Percentiles rank a stretch among this genome's conserved stretches.
Evolutionary conservation across 2,888 invertebrate species (phyloP).

Genomic region (Protonemura montana): DNA sequence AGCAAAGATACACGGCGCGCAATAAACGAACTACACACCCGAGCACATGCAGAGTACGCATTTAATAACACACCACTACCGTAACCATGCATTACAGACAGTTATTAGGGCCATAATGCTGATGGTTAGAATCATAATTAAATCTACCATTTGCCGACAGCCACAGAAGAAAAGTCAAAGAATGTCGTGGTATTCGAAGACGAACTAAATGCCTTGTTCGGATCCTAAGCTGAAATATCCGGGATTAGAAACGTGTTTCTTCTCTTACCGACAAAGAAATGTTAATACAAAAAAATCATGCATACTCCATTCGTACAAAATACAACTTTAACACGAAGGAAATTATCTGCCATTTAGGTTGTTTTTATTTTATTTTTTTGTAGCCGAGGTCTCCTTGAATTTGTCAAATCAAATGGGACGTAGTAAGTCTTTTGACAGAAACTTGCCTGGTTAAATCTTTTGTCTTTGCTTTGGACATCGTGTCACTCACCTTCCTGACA

Average conservation of each 20-base stretch:
- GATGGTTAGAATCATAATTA: slow-evolving; percentile 24
- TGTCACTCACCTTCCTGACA: too few species aligned
- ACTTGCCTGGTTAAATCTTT: too few species aligned
- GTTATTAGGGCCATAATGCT: slow-evolving; percentile 13
- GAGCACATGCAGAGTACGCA: neutral
- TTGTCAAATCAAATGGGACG: slow-evolving; percentile 40
- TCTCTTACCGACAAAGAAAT: slow-evolving; percentile 5
- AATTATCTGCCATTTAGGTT: neutral
- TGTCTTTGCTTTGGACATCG: too few species aligned
- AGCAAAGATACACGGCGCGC: neutral
- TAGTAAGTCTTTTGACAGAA: neutral
- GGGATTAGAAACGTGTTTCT: slow-evolving; percentile 15
- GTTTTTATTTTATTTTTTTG: neutral
- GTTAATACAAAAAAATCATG: neutral
- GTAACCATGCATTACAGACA: neutral
- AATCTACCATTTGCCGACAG: neutral
- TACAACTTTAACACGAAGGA: neutral
- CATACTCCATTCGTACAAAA: neutral
- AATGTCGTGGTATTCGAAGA: slow-evolving; percentile 1
- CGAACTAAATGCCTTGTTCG: slow-evolving; percentile 10
- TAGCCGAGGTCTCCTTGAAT: slow-evolving; percentile 34
- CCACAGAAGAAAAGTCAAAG: neutral
- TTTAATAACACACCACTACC: neutral
- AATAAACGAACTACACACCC: neutral
- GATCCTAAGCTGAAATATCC: slow-evolving; percentile 17